Percentiles rank a stretch among this genome's conserved stretches.
phyloP scores from a whole-genome alignment of 2,797 vertebrate species.

The Phataginus tricuspis region DNA sequence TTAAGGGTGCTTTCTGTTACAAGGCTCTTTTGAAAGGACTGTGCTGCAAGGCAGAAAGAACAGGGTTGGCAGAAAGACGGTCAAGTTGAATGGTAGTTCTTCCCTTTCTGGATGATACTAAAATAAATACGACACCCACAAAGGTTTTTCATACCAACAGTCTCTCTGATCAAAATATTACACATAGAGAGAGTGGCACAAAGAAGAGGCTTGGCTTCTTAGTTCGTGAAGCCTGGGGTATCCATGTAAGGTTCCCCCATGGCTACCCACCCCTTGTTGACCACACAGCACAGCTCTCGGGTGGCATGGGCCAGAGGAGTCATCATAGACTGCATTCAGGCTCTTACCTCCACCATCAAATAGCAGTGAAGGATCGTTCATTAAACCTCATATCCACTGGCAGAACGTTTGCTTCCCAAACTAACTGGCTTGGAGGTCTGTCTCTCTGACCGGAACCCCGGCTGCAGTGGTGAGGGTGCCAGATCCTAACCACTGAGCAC shows the following conservation, averaged over 20 bases:
- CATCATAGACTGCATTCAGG: not conserved
- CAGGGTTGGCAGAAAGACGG: not conserved
- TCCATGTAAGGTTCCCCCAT: not conserved
- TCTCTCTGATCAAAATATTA: not conserved
- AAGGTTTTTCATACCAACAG: not conserved
- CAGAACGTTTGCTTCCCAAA: not conserved
- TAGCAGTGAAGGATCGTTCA: no score
- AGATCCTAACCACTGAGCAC: no score
- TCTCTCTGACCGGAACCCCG: not conserved
- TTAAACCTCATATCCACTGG: not conserved
- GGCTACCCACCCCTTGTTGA: not conserved
- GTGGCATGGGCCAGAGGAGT: not conserved
- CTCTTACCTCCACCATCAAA: not conserved
- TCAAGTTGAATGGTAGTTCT: not conserved
- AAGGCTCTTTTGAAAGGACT: not conserved
- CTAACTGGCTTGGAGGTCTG: not conserved
- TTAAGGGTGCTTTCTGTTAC: not conserved
- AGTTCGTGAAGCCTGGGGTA: not conserved
- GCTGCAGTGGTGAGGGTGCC: not conserved
- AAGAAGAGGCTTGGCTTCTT: not conserved
- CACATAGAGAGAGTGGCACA: not conserved
- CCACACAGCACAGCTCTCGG: not conserved
- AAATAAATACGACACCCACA: not conserved
- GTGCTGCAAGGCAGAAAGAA: not conserved
- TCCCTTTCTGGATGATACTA: not conserved